Percentiles rank a stretch among this genome's conserved stretches.
These are phyloP conservation scores for Conus canariensis DNA, from an alignment of 2,888 invertebrate genomes.

Conservation along the genomic window DNA sequence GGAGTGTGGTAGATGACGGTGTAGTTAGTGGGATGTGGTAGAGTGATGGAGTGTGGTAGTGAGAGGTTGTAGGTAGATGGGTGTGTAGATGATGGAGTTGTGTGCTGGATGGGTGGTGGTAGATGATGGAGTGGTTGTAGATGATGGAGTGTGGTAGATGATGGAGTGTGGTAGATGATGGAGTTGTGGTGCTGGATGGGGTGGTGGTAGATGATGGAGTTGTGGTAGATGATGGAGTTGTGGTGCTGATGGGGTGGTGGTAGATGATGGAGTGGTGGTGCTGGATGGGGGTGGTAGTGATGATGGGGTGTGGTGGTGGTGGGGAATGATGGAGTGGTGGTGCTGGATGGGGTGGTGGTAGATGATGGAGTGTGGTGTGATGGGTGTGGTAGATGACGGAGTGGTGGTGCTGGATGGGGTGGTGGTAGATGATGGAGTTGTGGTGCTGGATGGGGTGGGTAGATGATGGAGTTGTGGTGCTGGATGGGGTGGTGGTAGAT, in stretches of 20 bases:
- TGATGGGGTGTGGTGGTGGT: slow-evolving; percentile 6
- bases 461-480: neutral
- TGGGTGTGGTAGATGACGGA: neutral
- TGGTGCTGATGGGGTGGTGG: neutral
- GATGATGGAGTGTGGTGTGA: neutral
- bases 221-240: neutral
- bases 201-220: neutral
- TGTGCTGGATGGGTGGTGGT: no score
- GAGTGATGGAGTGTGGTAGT: neutral
- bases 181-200: no score
- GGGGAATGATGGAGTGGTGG: neutral
- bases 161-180: no score
- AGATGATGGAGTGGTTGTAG: neutral
- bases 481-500: neutral
- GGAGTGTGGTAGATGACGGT: neutral
- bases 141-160: neutral
- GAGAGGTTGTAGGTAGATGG: neutral
- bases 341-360: neutral
- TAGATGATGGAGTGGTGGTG: neutral
- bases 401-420: neutral
- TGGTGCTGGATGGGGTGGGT: neutral
- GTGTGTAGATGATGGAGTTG: no score
- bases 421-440: neutral
- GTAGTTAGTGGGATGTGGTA: neutral
- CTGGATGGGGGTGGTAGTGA: neutral